phyloP scores from a whole-genome alignment of 2,888 invertebrate genomes.

The Cerceris rybyensis region DNA sequence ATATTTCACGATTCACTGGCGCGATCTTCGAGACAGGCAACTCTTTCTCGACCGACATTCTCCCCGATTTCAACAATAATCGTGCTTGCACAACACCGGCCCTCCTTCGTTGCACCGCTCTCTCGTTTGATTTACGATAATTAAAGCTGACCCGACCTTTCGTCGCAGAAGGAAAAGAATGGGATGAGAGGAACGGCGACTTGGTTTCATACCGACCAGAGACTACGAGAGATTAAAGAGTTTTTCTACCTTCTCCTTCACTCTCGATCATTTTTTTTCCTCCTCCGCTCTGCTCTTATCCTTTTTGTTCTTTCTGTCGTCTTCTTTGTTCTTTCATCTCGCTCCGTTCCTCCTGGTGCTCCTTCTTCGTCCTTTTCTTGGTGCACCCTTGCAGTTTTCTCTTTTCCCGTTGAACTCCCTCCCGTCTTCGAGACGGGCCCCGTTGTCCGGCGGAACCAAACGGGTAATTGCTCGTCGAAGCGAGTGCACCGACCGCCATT shows the following conservation, averaged over 20 bases:
- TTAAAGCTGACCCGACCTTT: constrained; percentile 80
- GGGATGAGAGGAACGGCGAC: constrained; percentile 11
- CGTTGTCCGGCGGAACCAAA: constrained; percentile 61
- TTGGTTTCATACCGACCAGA: constrained; percentile 50
- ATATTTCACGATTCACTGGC: constrained; percentile 54
- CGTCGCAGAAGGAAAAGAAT: constrained; percentile 63
- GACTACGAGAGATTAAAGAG: constrained; percentile 59
- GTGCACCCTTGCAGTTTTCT: constrained; percentile 11
- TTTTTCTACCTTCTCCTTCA: constrained; percentile 33
- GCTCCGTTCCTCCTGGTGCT: background rate
- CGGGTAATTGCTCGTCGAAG: constrained; percentile 69
- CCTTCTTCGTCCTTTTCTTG: background rate
- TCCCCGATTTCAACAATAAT: constrained; percentile 72
- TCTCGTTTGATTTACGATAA: constrained; percentile 79
- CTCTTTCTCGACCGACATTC: constrained; percentile 49
- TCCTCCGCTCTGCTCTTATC: constrained; percentile 11
- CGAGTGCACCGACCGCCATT: constrained; percentile 45
- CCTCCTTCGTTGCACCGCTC: constrained; percentile 60
- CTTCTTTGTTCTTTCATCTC: background rate
- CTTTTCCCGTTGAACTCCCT: constrained; percentile 15
- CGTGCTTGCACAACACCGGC: constrained; percentile 62
- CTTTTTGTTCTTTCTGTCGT: constrained; percentile 12
- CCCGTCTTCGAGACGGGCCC: constrained; percentile 31
- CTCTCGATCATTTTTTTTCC: constrained; percentile 7
- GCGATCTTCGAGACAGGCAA: constrained; percentile 10